Base-by-base conservation (phyloP, 2,888 invertebrate species). In the Lasioglossum leucozonium region DNA sequence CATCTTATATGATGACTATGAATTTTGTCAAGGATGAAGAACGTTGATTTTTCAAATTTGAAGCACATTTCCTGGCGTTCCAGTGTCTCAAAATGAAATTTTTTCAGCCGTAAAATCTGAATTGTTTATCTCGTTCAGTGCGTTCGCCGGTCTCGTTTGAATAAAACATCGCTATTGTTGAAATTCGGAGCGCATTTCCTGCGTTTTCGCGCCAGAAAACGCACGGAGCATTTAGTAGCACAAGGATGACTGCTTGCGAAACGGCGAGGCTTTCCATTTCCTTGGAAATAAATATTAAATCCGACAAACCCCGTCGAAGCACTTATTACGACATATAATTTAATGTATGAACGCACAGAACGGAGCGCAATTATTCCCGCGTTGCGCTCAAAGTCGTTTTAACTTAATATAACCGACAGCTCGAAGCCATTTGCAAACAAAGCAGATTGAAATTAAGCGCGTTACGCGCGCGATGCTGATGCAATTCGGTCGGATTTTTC, bases 391-490 rank as follows among this genome's bases (percentile, higher is more conserved):
- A 65, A 65, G 65, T 34, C 65, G 34, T 65, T 30, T 65, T 65
- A 65, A 65, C 65, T 34, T 65, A 65, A 65, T 65, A 34, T 65
- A 65, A 65, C 65, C 65, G 18, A 65, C 30, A 18, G 34, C 65
- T 65, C 65, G 65, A 65, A 65, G 65, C 65, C 65, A 65, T 65
- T 65, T 65, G 34, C 65, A 34, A 65, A 65, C 65, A 65, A 65
- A 65, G 65, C 30, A 65, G 65, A 65, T 65, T 65, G 65, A 65
- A 65, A 65, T 65, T 65, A 65, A 65, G 65, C 65, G 65, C 34
- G 34, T 65, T 65, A 34, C 65, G 18, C 10, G 18, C 18, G 34
- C 34, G 22, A 65, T 18, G 65, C 10, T 65, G 65, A 65, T 65
- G 65, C 65, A 65, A 65, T 65, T 65, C 34, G 34, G 22, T 34